Evolutionary conservation across 2,113 vertebrate genomes (phyloP), one percentile per base, ranked within the genome.

Genomic region (Stigmatopora nigra): DNA sequence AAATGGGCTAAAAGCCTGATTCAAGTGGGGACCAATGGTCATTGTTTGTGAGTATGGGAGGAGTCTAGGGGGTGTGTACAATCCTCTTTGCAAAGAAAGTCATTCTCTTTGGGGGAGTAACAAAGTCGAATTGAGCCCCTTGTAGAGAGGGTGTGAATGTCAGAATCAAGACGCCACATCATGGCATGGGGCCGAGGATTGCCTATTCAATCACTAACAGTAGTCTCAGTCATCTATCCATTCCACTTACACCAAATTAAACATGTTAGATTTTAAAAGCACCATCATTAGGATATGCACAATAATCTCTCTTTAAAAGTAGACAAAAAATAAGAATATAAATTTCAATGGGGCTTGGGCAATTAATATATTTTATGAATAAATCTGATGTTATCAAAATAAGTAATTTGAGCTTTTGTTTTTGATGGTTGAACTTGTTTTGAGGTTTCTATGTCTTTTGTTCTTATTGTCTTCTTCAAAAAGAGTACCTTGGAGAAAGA

Each of bases 131-230:
- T 63, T 63, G 45, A 31, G 14, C 61, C 45, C 41, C 61, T 14
- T 48, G 44, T 52, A 63, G 46, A 22, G 61, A 6, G 22, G 45
- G 22, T 19, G 35, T 62, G 65, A 76, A 76, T 67, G 80, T 74
- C 69, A 75, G 64, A 79, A 71, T 78, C 19, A 71, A 82, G 82
- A 78, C 13, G 63, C 80, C 76, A 61, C 62, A 68, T 7, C n/a
- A 71, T 83, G 80, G 80, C 71, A 69, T 4, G 13, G 49, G 35
- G 78, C 75, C 77, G n/a, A 15, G 57, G 57, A 80, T 74, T 78
- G 71, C 80, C 63, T 15, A 74, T 80, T 80, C 75, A 82, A 53
- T 75, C 71, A 53, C 68, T 66, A 77, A 71, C 68, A 79, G 68
- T 41, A 41, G 49, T 20, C 64, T 72, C 72, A 64, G 71, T 72